Evolutionary conservation across 2,113 vertebrate species (phyloP).

Genomic region (Neolamprologus caudopunctatus): DNA sequence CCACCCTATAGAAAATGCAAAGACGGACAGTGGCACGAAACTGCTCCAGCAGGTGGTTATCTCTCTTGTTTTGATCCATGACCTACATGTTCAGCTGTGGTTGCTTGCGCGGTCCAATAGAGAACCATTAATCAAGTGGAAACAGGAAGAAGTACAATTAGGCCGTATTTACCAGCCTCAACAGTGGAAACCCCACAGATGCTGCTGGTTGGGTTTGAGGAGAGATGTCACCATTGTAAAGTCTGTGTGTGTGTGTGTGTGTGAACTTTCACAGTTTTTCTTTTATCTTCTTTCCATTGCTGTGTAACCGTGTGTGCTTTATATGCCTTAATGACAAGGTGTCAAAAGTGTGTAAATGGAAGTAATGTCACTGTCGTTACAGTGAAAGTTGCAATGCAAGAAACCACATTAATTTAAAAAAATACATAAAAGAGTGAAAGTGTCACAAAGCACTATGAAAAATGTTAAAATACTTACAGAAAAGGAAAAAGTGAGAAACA

Average conservation of each 20-base stretch:
- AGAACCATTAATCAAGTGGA: constrained; percentile 45
- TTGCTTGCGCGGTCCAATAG: constrained; percentile 19
- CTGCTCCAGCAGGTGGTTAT: constrained; percentile 62
- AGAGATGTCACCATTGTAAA: not conserved
- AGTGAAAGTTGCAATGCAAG: not conserved
- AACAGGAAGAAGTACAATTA: constrained; percentile 43
- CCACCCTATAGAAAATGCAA: not conserved
- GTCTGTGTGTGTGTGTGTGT: not conserved
- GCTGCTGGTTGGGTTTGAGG: not conserved
- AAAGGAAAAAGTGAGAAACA: not conserved
- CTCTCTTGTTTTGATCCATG: constrained; percentile 47
- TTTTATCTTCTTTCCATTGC: not conserved
- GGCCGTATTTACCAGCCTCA: constrained; percentile 37
- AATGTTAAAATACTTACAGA: not conserved
- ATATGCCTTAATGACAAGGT: not conserved
- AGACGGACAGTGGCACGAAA: not conserved
- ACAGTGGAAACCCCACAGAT: constrained; percentile 4
- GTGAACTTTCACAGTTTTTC: not conserved
- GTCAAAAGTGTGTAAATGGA: not conserved
- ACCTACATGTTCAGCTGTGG: constrained; percentile 34
- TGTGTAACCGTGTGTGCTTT: not conserved
- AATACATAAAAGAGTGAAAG: not conserved
- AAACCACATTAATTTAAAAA: not conserved
- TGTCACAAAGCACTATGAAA: not conserved
- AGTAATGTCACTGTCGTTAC: not conserved